Conservation (phyloP, 2,113 vertebrate genomes). For the Hypocryptadius cinnamomeus region DNA sequence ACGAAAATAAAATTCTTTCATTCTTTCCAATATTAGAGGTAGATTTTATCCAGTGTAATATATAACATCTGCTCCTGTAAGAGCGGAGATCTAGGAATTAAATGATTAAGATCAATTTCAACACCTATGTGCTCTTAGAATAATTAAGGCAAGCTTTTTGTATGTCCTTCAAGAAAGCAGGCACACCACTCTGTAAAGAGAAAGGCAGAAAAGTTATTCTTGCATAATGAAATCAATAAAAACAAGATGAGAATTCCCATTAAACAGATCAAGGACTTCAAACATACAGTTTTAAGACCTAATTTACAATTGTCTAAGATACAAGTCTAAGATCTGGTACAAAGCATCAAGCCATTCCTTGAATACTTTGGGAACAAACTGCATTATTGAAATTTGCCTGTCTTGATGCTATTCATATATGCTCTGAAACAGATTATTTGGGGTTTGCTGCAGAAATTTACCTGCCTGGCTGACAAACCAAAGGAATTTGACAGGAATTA, state of each 20-base stretch:
- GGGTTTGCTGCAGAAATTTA: neutral
- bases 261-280: neutral
- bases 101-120: neutral
- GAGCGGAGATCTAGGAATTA: neutral
- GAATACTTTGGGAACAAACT: neutral
- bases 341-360: neutral
- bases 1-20: neutral
- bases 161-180: conserved; percentile 81
- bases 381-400: neutral
- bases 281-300: neutral
- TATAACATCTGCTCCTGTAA: neutral
- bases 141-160: conserved; percentile 81
- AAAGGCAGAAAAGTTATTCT: neutral
- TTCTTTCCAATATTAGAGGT: neutral
- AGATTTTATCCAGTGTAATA: conserved; percentile 17
- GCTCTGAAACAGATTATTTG: neutral
- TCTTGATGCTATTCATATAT: neutral
- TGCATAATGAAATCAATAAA: neutral
- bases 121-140: conserved; percentile 29
- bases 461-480: neutral
- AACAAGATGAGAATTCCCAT: neutral
- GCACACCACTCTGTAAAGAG: conserved; percentile 80
- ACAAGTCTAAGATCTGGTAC: neutral
- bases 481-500: neutral
- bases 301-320: neutral